Percentiles rank a stretch among this genome's conserved stretches.
Evolutionary conservation across 23 tunicate species (phyloP).

Genomic region (Phallusia fumigata): DNA sequence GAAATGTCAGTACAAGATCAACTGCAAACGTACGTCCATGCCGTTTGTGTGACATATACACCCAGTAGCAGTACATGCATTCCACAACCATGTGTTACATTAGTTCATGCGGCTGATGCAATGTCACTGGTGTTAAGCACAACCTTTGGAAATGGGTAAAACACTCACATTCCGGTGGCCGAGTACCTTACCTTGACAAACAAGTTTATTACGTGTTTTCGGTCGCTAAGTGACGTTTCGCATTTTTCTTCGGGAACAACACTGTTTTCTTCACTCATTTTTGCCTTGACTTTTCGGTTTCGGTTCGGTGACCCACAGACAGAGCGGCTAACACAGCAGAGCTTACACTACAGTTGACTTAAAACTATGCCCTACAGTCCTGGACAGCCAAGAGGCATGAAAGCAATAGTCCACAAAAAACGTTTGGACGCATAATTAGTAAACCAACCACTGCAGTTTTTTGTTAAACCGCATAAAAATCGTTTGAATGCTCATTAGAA

Average conservation of each 20-base stretch:
- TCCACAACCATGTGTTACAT: too few relatives aligned
- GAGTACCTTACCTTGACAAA: conserved; percentile 70
- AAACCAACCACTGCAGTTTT: too few relatives aligned
- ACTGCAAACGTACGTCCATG: too few relatives aligned
- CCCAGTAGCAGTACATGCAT: too few relatives aligned
- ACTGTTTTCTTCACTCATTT: not conserved
- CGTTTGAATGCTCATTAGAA: too few relatives aligned
- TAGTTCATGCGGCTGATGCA: too few relatives aligned
- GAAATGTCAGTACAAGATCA: too few relatives aligned
- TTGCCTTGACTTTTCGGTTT: not conserved
- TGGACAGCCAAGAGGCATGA: not conserved
- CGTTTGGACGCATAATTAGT: too few relatives aligned
- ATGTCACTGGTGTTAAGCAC: too few relatives aligned
- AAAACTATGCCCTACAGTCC: not conserved
- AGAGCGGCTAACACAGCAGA: not conserved
- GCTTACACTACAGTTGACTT: not conserved
- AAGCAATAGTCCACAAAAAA: not conserved
- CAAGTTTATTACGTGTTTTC: conserved; percentile 73
- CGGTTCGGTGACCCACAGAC: not conserved
- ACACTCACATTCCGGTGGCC: not conserved
- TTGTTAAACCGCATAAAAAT: too few relatives aligned
- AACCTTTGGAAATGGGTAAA: too few relatives aligned
- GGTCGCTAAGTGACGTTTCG: conserved; percentile 30
- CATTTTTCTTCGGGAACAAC: conserved; percentile 5
- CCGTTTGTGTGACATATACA: too few relatives aligned